These are phyloP conservation scores for Drosophila obscura DNA, from an alignment of 1,140 invertebrate genomes.

Conservation along the genomic window DNA sequence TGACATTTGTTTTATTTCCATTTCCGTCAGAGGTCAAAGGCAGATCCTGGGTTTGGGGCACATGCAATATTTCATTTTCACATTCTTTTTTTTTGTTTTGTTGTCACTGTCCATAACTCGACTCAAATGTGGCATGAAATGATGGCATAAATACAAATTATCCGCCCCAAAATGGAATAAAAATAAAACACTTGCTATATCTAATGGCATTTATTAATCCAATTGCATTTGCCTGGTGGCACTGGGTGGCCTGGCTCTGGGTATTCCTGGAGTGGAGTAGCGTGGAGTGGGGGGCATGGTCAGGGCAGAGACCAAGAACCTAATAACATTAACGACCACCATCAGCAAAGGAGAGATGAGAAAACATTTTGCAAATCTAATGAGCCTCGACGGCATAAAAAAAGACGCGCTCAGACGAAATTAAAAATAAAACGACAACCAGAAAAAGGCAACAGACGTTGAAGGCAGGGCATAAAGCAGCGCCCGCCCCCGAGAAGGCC, in stretches of 20 bases:
- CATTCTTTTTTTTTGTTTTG: neutral
- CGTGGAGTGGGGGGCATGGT: neutral
- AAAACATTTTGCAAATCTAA: slow-evolving; percentile 83
- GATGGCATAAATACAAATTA: slow-evolving; percentile 67
- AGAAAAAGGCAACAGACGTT: slow-evolving; percentile 23
- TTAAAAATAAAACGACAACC: slow-evolving; percentile 62
- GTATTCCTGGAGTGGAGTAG: neutral
- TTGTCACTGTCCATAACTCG: slow-evolving; percentile 47
- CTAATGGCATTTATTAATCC: slow-evolving; percentile 82
- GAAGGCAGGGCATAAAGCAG: slow-evolving; percentile 43
- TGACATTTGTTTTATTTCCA: slow-evolving; percentile 45
- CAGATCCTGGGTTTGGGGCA: too few relatives aligned
- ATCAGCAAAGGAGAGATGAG: slow-evolving; percentile 36
- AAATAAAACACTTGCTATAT: slow-evolving; percentile 73
- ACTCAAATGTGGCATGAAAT: slow-evolving; percentile 74
- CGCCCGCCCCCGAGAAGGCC: neutral
- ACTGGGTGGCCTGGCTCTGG: neutral
- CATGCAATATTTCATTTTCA: neutral
- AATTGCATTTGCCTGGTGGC: slow-evolving; percentile 56
- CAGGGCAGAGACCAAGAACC: slow-evolving; percentile 41
- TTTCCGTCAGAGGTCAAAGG: slow-evolving; percentile 4
- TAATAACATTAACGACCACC: slow-evolving; percentile 81
- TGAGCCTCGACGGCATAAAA: slow-evolving; percentile 83
- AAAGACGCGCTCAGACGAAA: slow-evolving; percentile 65
- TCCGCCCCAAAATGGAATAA: slow-evolving; percentile 51